Conservation (phyloP, 2,113 vertebrate species). For the Nothoprocta pentlandii region DNA sequence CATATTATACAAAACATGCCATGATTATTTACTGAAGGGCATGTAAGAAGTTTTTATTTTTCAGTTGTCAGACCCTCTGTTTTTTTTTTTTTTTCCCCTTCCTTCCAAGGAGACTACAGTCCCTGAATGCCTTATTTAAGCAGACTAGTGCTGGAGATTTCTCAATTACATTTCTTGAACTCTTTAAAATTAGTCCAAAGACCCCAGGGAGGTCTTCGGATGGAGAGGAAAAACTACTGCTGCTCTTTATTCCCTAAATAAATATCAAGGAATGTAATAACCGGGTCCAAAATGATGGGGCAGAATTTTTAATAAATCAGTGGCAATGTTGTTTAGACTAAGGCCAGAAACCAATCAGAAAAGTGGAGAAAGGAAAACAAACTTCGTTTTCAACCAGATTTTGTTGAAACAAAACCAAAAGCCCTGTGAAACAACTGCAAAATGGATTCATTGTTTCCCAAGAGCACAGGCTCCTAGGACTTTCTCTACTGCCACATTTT, state of each 20-base stretch:
- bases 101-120: neutral
- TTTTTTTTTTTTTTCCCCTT: too few relatives aligned
- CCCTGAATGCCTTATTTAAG: neutral
- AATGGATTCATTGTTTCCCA: neutral
- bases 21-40: neutral
- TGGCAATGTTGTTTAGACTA: neutral
- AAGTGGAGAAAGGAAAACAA: neutral
- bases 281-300: neutral
- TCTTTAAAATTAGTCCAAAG: neutral
- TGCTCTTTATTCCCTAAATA: neutral
- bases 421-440: neutral
- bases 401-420: neutral
- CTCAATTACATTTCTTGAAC: neutral
- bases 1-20: neutral
- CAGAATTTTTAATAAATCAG: neutral
- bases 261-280: neutral
- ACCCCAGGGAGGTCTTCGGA: neutral
- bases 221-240: neutral
- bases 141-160: neutral
- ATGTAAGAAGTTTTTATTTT: neutral
- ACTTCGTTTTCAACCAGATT: neutral
- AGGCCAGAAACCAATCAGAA: neutral
- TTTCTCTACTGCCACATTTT: neutral
- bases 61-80: neutral
- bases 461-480: accelerated